These are phyloP conservation scores for Dicentrarchus labrax DNA, from an alignment of 2,113 vertebrate genomes.

Conservation along the genomic window DNA sequence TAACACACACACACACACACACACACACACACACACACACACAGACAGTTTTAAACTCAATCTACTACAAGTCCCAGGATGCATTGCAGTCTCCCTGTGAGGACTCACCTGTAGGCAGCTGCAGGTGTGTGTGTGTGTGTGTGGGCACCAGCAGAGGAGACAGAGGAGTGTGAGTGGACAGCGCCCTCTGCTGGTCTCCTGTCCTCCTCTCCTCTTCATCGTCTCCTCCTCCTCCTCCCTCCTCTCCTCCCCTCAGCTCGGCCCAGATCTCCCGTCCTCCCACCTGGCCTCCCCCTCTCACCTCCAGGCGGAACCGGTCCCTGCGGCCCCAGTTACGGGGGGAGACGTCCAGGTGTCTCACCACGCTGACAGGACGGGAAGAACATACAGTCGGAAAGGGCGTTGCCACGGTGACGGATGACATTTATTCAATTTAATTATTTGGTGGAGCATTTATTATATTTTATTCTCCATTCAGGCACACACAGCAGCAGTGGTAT, in stretches of 20 bases:
- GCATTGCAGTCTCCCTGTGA: neutral
- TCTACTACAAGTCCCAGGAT: slow-evolving; percentile 5
- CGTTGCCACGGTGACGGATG: no score
- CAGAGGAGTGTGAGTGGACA: neutral
- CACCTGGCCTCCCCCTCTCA: slow-evolving; percentile 47
- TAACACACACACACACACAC: neutral
- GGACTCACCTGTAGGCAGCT: slow-evolving; percentile 41
- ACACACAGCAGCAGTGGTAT: neutral
- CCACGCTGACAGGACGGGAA: slow-evolving; percentile 18
- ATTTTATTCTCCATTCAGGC: no score
- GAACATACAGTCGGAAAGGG: no score
- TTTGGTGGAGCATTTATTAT: no score
- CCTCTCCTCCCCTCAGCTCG: slow-evolving; percentile 38
- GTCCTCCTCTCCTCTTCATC: neutral
- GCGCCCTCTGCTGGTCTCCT: slow-evolving; percentile 22
- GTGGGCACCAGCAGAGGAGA: slow-evolving; percentile 39
- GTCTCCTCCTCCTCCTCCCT: neutral
- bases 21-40: slow-evolving; percentile 21
- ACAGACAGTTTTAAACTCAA: neutral
- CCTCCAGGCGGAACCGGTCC: slow-evolving; percentile 54
- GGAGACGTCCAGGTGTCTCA: slow-evolving; percentile 51
- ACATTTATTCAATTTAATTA: no score
- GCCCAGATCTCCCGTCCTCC: slow-evolving; percentile 58
- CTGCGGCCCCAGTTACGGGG: slow-evolving; percentile 44
- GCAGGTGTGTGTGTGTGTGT: slow-evolving; percentile 24